Conservation (phyloP, 2,888 invertebrate species). For the Bugula neritina region DNA sequence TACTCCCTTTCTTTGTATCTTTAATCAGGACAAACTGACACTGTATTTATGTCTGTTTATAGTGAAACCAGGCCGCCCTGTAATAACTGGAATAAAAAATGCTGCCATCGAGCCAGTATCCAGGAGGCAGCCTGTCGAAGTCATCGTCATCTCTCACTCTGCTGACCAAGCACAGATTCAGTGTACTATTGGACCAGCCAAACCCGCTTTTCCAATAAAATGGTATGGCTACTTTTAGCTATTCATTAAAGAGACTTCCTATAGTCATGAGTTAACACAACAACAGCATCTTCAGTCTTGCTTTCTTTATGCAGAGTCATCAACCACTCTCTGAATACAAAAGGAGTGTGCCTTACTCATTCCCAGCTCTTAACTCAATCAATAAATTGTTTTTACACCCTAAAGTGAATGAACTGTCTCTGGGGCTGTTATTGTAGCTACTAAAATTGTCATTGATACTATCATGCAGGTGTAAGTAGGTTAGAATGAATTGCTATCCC, state of each 20-base stretch:
- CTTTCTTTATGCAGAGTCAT: no score
- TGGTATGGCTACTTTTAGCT: background rate
- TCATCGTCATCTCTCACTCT: background rate
- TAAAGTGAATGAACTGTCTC: background rate
- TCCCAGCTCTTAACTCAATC: no score
- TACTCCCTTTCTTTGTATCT: background rate
- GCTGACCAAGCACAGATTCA: background rate
- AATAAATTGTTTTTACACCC: background rate
- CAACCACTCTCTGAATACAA: no score
- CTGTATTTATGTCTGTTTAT: background rate
- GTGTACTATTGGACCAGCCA: conserved; percentile 9
- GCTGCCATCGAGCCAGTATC: background rate
- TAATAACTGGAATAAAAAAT: background rate
- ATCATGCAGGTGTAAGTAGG: no score
- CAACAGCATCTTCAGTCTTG: no score
- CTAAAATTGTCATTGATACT: no score
- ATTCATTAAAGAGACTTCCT: no score
- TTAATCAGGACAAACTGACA: background rate
- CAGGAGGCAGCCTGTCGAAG: background rate
- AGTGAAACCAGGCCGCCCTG: conserved; percentile 2
- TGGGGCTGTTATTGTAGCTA: no score
- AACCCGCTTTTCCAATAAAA: background rate
- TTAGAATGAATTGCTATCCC: no score
- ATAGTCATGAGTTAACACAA: no score
- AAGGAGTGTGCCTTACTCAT: no score